Evolutionary conservation across 1,140 invertebrate genomes (phyloP), one percentile per base, ranked within the genome.

Genomic region (Lasioglossum albipes): DNA sequence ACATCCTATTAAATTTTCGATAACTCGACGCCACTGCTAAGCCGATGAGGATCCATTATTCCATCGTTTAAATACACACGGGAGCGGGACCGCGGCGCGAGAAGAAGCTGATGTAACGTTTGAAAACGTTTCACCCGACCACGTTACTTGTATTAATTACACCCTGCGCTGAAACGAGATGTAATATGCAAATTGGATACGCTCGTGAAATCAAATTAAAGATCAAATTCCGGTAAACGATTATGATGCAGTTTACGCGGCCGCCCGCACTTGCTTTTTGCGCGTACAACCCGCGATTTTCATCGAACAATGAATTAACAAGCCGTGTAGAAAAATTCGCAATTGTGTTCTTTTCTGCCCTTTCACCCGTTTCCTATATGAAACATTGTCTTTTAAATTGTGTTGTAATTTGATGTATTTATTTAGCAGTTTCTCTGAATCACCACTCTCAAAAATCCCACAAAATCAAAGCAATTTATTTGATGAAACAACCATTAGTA

Each of bases 1-100:
- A 74, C 49, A 74, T 74, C 36, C 61, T 79, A 79, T 79, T 66
- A 66, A 74, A 74, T 74, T 49, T 79, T 74, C 70, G 70, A 66
- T 57, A 66, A 65, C 49, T 41, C 22, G 36, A 13, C 20, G 49
- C 18, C 22, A 16, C 59, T 52, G 16, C 57, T 62, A 66, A 79
- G 70, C 68, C 61, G 77, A 79, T 31, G 62, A 65, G 49, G 62
- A 12, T 49, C 49, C 57, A 79, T 79, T 79, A 79, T 65, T 41
- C 54, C n/a, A 42, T 67, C 72, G 72, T 68, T 68, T 75, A 68
- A 80, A 80, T 62, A 61, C 42, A 68, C 27, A 36, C 52, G 13
- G 64, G 52, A n/a, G 22, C 54, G 54, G 67, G 49, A 67, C 52
- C 13, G 6, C 12, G 31, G 45, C 6, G 70, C 20, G n/a, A 52